phyloP scores from a whole-genome alignment of 2,797 vertebrate species.

The Clarias laeviceps region DNA sequence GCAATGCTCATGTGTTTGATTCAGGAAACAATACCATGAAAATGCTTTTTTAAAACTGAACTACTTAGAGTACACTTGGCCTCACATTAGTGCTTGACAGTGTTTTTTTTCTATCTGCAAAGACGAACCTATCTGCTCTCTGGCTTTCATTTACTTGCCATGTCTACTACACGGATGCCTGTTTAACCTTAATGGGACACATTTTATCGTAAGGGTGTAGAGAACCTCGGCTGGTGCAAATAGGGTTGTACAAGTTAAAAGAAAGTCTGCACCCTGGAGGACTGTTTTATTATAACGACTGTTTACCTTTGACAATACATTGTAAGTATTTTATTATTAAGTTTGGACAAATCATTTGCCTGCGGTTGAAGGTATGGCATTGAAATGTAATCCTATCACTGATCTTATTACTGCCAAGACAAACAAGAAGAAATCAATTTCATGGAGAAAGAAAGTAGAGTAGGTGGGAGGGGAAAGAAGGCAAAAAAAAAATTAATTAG shows the following conservation, averaged over 20 bases:
- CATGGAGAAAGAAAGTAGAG: constrained; percentile 73
- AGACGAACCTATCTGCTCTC: constrained; percentile 59
- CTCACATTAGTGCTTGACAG: constrained; percentile 47
- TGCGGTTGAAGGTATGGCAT: constrained; percentile 94
- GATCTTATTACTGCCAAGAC: constrained; percentile 93
- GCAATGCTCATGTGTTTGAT: neutral
- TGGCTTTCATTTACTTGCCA: constrained; percentile 63
- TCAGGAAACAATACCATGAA: neutral
- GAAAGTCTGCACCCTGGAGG: constrained; percentile 88
- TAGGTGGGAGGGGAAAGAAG: constrained; percentile 67
- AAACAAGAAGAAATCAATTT: constrained; percentile 94
- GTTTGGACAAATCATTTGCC: constrained; percentile 99
- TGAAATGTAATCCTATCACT: constrained; percentile 94
- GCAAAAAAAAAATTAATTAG: constrained; percentile 77
- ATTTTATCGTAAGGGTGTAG: constrained; percentile 87
- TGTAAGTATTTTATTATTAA: constrained; percentile 98
- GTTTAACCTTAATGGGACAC: constrained; percentile 84
- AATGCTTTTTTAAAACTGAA: neutral
- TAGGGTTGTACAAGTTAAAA: constrained; percentile 93
- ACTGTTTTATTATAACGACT: constrained; percentile 97
- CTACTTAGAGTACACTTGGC: neutral
- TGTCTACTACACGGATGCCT: constrained; percentile 74
- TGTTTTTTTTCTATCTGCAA: constrained; percentile 57
- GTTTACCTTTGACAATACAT: constrained; percentile 98
- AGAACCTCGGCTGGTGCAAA: constrained; percentile 87